These are phyloP conservation scores for Carterocephalus palaemon DNA, from an alignment of 2,888 invertebrate genomes.

Conservation along the genomic window DNA sequence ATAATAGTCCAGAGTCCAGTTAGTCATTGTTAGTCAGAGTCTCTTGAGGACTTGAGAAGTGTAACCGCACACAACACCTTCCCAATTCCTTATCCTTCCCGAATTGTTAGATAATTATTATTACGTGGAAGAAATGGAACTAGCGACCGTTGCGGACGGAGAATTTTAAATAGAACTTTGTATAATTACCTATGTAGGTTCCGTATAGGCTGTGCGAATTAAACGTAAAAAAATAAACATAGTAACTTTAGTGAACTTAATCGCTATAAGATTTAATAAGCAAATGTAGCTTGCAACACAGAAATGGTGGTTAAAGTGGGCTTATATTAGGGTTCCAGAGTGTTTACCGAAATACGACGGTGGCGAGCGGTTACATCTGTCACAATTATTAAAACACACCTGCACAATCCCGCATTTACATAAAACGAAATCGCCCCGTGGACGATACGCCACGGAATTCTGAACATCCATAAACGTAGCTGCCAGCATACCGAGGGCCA, in stretches of 20 bases:
- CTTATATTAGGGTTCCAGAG: slow-evolving; percentile 14
- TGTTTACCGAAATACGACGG: slow-evolving; percentile 29
- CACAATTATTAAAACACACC: slow-evolving; percentile 60
- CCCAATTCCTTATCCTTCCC: no score
- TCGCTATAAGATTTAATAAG: slow-evolving; percentile 3
- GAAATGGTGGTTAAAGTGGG: slow-evolving; percentile 9
- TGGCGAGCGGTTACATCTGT: slow-evolving; percentile 53
- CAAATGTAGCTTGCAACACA: slow-evolving; percentile 7
- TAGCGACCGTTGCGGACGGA: no score
- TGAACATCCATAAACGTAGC: slow-evolving; percentile 76
- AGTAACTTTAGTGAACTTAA: slow-evolving; percentile 1
- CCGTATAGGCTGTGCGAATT: no score
- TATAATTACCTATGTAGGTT: no score
- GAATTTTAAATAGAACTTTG: no score
- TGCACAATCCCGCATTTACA: slow-evolving; percentile 59
- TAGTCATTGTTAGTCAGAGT: no score
- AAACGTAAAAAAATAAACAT: slow-evolving; percentile 5
- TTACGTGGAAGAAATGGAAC: no score
- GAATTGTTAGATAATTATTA: no score
- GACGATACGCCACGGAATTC: slow-evolving; percentile 72
- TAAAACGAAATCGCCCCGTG: slow-evolving; percentile 68
- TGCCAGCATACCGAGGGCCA: slow-evolving; percentile 75
- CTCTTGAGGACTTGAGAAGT: no score
- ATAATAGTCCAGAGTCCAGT: no score
- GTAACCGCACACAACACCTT: no score